Base-by-base conservation (phyloP, 1,140 invertebrate genomes). In the Drosophila kurseongensis region DNA sequence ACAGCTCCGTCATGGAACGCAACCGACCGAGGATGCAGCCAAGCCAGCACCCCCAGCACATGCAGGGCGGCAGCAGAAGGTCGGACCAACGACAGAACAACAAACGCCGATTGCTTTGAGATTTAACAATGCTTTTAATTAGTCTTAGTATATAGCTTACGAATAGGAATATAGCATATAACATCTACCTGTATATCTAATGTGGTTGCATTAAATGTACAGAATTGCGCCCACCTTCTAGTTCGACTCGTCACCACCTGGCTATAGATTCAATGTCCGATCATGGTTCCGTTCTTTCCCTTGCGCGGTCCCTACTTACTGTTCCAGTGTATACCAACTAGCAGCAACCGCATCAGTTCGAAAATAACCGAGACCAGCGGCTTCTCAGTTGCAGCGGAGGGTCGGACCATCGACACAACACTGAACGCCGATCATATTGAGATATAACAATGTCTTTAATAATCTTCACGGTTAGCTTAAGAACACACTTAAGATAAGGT, bases 31-130 rank as follows among this genome's bases (percentile, higher is more conserved):
- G 76, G 50, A 41, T 68, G 40, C 57, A 78, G 12, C 63, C 60
- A 7, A 45, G 68, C 40, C 51, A 61, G 8, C 62, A 66, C 7
- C 59, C 75, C 23, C 62, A 84, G 51, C 52, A 71, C 58, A 52
- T 27, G 29, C 68, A 65, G 32, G 81, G 86, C 13, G 77, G 79
- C 12, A 91, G 72, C 58, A 47, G 89, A 7, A 68, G 76, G 0
- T 80, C 80, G 4, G 89, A 91, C 32, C 89, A 91, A 27, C 74
- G 89, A 13, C 73, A 55, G 13, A 56, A 78, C 9, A 51, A 78
- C 9, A 61, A 77, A 45, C 69, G 78, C 13, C 56, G 75, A 45
- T 42, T 80, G 13, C 18, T 66, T 6, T 81, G 9, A 44, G 6
- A 36, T 40, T 38, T 35, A 2, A 10, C 1, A 5, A 16, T 14